Conservation (phyloP, 2,797 vertebrate genomes). For the Taenioides sp. region DNA sequence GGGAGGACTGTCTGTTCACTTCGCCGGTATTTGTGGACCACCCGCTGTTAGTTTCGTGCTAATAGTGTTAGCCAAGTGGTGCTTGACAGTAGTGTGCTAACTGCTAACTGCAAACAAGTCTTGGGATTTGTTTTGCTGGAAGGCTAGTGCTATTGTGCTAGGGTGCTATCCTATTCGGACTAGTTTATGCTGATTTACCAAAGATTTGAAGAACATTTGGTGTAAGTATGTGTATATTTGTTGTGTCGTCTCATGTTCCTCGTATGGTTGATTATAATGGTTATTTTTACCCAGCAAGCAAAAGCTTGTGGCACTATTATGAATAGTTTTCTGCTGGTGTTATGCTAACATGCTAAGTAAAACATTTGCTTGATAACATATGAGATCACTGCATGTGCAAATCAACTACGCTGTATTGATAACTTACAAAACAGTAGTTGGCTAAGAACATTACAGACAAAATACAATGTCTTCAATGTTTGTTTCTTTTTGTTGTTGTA, state of each 20-base stretch:
- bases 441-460: neutral
- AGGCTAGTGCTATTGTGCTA: slow-evolving; percentile 24
- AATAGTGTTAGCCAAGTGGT: slow-evolving; percentile 32
- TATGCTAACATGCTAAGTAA: slow-evolving; percentile 37
- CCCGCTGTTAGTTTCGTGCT: slow-evolving; percentile 9
- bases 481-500: neutral
- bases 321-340: slow-evolving; percentile 46
- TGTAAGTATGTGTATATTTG: slow-evolving; percentile 37
- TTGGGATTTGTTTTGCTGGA: slow-evolving; percentile 16
- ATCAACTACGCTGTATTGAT: neutral
- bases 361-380: slow-evolving; percentile 43
- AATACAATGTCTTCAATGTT: neutral
- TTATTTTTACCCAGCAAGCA: neutral
- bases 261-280: neutral
- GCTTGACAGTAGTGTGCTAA: slow-evolving; percentile 47
- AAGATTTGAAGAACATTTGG: slow-evolving; percentile 5
- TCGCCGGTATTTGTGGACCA: neutral
- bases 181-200: slow-evolving; percentile 2
- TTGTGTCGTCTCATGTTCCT: neutral
- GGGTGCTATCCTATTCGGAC: slow-evolving; percentile 7
- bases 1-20: neutral
- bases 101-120: slow-evolving; percentile 30
- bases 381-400: neutral
- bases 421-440: neutral
- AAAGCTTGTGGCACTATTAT: slow-evolving; percentile 26